These are phyloP conservation scores for Lepidotrigona ventralis DNA, from an alignment of 1,140 invertebrate species.

Conservation along the genomic window DNA sequence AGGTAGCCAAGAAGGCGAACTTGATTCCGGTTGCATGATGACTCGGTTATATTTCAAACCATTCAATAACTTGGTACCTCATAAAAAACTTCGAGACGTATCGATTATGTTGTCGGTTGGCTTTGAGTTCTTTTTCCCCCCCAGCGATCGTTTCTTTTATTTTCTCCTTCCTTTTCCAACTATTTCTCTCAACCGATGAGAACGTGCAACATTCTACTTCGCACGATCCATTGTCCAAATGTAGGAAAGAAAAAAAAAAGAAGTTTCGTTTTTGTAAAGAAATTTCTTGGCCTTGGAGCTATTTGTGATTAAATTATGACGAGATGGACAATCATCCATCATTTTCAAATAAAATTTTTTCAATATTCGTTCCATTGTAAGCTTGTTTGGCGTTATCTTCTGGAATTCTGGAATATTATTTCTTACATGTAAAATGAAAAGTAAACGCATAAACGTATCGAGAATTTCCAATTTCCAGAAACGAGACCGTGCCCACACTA, in stretches of 20 bases:
- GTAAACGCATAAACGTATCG: no score
- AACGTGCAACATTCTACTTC: slow-evolving; percentile 2
- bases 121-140: slow-evolving; percentile 22
- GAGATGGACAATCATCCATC: background rate
- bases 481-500: slow-evolving; percentile 38
- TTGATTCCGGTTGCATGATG: background rate
- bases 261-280: no score
- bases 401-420: no score
- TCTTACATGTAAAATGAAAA: no score
- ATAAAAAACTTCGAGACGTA: slow-evolving; percentile 41
- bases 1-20: background rate
- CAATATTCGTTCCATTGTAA: background rate
- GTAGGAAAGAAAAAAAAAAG: background rate
- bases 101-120: slow-evolving; percentile 41
- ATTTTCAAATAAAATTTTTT: background rate
- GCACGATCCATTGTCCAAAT: slow-evolving; percentile 6
- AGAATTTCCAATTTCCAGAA: background rate
- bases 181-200: slow-evolving; percentile 21
- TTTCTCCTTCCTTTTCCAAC: background rate
- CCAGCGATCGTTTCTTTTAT: background rate
- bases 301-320: background rate
- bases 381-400: no score
- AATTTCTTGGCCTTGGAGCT: no score
- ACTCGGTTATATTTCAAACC: slow-evolving; percentile 19
- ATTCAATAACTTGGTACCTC: slow-evolving; percentile 19